phyloP scores from a whole-genome alignment of 1,140 invertebrate species.

The Eueides isabella region DNA sequence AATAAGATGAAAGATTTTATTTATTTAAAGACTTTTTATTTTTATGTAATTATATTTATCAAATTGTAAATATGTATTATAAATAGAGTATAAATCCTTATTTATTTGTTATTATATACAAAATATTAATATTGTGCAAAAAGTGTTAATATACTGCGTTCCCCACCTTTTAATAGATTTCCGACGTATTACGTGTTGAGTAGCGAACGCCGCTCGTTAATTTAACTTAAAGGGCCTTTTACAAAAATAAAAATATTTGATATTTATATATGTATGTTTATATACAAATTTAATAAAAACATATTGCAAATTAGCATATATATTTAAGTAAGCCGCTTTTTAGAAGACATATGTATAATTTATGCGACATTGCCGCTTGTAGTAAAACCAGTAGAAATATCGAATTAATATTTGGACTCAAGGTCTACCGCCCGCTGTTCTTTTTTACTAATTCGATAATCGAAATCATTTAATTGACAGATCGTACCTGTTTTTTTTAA shows the following conservation, averaged over 20 bases:
- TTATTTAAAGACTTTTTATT: not conserved
- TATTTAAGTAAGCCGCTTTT: not conserved
- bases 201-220: too few relatives aligned
- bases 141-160: too few relatives aligned
- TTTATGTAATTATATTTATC: too few relatives aligned
- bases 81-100: too few relatives aligned
- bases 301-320: not conserved
- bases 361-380: slow-evolving; percentile 8
- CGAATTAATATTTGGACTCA: slow-evolving; percentile 24
- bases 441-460: slow-evolving; percentile 30
- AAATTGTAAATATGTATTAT: too few relatives aligned
- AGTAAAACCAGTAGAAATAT: slow-evolving; percentile 22
- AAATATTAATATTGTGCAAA: too few relatives aligned
- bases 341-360: not conserved
- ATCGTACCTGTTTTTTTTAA: slow-evolving; percentile 33
- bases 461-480: slow-evolving; percentile 28
- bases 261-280: not conserved
- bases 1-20: not conserved
- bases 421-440: slow-evolving; percentile 33
- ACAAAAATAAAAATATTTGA: not conserved
- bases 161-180: too few relatives aligned
- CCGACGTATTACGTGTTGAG: too few relatives aligned
- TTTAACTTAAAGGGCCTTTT: not conserved
- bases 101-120: too few relatives aligned
- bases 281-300: not conserved